Evolutionary conservation across 2,888 invertebrate species (phyloP).

Genomic region (Callyntrura guangdongensis): DNA sequence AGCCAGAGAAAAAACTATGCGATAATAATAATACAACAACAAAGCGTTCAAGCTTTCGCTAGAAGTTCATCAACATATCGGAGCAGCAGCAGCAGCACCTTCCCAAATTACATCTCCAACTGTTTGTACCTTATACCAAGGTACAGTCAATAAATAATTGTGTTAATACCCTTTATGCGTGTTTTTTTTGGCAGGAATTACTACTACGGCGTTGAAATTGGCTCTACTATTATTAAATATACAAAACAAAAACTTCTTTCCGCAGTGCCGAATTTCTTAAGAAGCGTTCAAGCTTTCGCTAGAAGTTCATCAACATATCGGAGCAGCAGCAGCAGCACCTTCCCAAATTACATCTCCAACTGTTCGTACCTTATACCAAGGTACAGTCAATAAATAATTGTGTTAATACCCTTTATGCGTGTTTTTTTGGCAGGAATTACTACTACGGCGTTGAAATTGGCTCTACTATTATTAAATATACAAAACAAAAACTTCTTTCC

Average conservation of each 20-base stretch:
- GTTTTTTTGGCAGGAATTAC: neutral
- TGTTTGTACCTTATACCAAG: neutral
- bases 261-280: too few species aligned
- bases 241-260: too few species aligned
- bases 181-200: neutral
- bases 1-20: conserved; percentile 49
- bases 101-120: too few species aligned
- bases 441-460: too few species aligned
- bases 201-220: too few species aligned
- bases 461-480: too few species aligned
- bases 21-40: conserved; percentile 16
- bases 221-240: too few species aligned
- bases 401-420: too few species aligned
- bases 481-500: too few species aligned
- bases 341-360: too few species aligned
- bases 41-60: neutral
- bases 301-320: neutral
- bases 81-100: neutral
- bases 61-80: neutral
- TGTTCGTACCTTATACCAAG: neutral
- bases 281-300: neutral
- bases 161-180: too few species aligned
- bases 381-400: neutral
- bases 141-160: neutral
- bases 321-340: neutral